A percentile compares a stretch with the other conserved stretches of the same genome.
phyloP scores from a whole-genome alignment of 2,113 vertebrate genomes.

The Microcebus murinus region DNA sequence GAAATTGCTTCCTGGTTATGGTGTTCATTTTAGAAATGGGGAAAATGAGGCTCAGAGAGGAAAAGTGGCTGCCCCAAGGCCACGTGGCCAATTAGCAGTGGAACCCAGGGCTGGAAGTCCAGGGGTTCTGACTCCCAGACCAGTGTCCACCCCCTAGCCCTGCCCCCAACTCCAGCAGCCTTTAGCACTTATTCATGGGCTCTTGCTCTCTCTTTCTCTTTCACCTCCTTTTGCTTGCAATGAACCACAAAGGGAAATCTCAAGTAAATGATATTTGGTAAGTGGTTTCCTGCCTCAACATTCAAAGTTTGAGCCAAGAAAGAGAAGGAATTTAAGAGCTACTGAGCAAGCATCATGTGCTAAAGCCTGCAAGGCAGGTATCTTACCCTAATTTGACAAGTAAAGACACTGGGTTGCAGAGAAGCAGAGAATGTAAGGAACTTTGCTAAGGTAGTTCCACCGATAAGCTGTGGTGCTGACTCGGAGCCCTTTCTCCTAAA shows the following conservation, averaged over 20 bases:
- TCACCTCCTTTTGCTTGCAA: neutral
- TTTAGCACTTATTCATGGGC: no score
- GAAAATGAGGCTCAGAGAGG: neutral
- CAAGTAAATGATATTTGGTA: neutral
- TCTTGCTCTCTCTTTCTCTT: neutral
- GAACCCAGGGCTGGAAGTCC: neutral
- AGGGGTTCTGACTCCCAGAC: neutral
- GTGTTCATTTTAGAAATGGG: neutral
- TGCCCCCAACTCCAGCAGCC: neutral
- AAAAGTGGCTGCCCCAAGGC: neutral
- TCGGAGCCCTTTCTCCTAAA: neutral
- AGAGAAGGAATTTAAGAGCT: neutral
- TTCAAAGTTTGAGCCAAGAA: neutral
- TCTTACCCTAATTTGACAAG: neutral
- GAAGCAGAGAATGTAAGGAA: neutral
- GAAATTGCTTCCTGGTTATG: neutral
- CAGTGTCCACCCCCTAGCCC: neutral
- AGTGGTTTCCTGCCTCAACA: neutral
- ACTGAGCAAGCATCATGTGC: neutral
- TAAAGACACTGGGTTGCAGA: neutral
- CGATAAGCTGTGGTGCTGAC: neutral
- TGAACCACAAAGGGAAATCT: neutral
- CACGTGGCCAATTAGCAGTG: neutral
- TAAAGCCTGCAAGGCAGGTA: no score
- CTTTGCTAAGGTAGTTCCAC: neutral